phyloP scores from a whole-genome alignment of 1,140 invertebrate species.

The Drosophila bifasciata region DNA sequence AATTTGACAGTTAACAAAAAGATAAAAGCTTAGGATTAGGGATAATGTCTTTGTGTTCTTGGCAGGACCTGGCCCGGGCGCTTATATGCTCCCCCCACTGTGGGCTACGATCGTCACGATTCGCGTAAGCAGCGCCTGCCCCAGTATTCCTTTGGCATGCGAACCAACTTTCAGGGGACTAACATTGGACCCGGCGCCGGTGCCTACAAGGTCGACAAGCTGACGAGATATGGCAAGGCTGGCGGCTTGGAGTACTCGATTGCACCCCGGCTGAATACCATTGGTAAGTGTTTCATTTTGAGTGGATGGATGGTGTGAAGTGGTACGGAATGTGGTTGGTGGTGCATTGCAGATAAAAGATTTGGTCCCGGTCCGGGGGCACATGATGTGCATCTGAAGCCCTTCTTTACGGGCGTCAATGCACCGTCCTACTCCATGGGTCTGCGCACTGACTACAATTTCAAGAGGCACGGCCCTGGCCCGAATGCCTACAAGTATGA shows the following conservation, averaged over 20 bases:
- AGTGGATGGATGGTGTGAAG: not conserved
- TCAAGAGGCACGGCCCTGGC: conserved; percentile 85
- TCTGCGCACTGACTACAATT: conserved; percentile 82
- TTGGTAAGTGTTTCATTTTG: conserved; percentile 42
- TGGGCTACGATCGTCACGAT: conserved; percentile 86
- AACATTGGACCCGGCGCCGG: conserved; percentile 69
- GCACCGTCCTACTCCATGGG: conserved; percentile 86
- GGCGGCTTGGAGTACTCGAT: conserved; percentile 78
- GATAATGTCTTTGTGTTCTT: not conserved
- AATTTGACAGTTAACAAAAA: too few species aligned
- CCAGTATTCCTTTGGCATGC: conserved; percentile 86
- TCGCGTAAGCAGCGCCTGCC: conserved; percentile 86
- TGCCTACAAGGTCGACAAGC: conserved; percentile 64
- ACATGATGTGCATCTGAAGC: conserved; percentile 85
- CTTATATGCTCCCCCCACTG: conserved; percentile 86
- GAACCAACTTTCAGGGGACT: conserved; percentile 38
- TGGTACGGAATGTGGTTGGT: not conserved
- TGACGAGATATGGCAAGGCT: conserved; percentile 67
- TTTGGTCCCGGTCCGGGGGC: conserved; percentile 86
- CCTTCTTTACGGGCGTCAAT: conserved; percentile 84
- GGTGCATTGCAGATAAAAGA: conserved; percentile 53
- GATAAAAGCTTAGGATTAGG: not conserved
- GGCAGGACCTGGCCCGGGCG: conserved; percentile 87
- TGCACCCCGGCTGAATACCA: conserved; percentile 42
- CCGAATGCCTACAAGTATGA: conserved; percentile 87